These are phyloP conservation scores for Yponomeuta evonymella DNA, from an alignment of 2,888 invertebrate genomes.

Conservation along the genomic window DNA sequence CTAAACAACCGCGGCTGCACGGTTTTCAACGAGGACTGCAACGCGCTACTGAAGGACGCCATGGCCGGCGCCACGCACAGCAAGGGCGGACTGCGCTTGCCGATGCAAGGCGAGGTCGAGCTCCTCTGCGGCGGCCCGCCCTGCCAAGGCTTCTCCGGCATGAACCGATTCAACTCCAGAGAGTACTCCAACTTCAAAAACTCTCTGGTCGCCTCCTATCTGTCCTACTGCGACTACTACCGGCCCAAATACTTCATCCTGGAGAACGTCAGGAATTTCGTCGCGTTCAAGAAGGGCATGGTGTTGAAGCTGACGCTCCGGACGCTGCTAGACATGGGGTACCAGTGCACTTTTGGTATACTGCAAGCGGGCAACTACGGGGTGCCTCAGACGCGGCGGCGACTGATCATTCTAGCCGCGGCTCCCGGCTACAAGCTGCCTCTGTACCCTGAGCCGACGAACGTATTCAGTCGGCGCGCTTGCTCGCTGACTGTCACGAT, in stretches of 20 bases:
- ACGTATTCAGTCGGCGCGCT: constrained; percentile 83
- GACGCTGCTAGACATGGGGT: constrained; percentile 88
- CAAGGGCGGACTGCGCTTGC: constrained; percentile 74
- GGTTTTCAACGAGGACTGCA: constrained; percentile 90
- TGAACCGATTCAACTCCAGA: constrained; percentile 90
- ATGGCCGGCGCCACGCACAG: constrained; percentile 78
- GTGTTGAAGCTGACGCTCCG: constrained; percentile 86
- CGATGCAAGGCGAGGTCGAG: constrained; percentile 87
- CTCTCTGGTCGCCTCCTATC: constrained; percentile 86
- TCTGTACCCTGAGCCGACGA: constrained; percentile 85
- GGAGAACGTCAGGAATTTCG: constrained; percentile 92
- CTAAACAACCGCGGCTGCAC: constrained; percentile 83
- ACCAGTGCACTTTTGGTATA: constrained; percentile 91
- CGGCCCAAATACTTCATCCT: constrained; percentile 88
- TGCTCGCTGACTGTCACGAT: constrained; percentile 72
- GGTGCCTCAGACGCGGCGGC: constrained; percentile 86
- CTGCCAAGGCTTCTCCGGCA: constrained; percentile 92
- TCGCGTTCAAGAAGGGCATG: constrained; percentile 87
- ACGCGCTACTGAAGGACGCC: constrained; percentile 79
- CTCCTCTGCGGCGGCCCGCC: constrained; percentile 91
- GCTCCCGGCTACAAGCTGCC: constrained; percentile 87
- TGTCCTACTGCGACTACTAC: constrained; percentile 91
- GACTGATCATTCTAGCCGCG: constrained; percentile 87
- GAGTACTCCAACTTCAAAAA: constrained; percentile 92
- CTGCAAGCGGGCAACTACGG: constrained; percentile 91